Conservation (phyloP, 2,888 invertebrate genomes). For the Luffia ferchaultella region DNA sequence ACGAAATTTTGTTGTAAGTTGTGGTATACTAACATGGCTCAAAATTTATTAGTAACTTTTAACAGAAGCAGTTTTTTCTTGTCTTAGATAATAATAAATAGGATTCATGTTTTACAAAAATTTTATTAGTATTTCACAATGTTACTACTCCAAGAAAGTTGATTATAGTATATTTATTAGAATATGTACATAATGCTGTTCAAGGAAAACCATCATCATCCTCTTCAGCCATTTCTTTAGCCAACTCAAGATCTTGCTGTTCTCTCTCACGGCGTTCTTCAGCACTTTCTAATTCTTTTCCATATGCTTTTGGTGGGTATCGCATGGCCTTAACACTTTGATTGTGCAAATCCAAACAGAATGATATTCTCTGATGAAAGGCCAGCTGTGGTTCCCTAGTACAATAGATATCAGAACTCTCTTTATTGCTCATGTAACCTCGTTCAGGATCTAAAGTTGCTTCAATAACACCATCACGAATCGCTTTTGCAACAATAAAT, state of each 20-base stretch:
- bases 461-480: conserved; percentile 98
- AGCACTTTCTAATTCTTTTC: conserved; percentile 96
- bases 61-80: too few relatives aligned
- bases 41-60: too few relatives aligned
- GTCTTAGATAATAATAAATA: too few relatives aligned
- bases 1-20: too few relatives aligned
- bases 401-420: conserved; percentile 95
- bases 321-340: conserved; percentile 99
- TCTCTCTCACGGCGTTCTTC: conserved; percentile 96
- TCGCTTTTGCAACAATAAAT: conserved; percentile 98
- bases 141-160: too few relatives aligned
- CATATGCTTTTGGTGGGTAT: conserved; percentile 98
- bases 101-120: too few relatives aligned
- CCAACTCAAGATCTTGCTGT: conserved; percentile 97
- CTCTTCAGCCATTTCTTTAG: conserved; percentile 99
- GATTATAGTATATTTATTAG: too few relatives aligned
- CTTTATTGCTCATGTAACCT: conserved; percentile 97
- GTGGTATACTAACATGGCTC: too few relatives aligned
- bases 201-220: conserved; percentile 90
- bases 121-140: too few relatives aligned
- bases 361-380: conserved; percentile 96
- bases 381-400: conserved; percentile 96
- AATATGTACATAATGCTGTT: too few relatives aligned
- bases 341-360: conserved; percentile 97
- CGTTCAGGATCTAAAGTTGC: conserved; percentile 95